phyloP scores from a whole-genome alignment of 2,888 invertebrate genomes.

The Steinernema carpocapsae region DNA sequence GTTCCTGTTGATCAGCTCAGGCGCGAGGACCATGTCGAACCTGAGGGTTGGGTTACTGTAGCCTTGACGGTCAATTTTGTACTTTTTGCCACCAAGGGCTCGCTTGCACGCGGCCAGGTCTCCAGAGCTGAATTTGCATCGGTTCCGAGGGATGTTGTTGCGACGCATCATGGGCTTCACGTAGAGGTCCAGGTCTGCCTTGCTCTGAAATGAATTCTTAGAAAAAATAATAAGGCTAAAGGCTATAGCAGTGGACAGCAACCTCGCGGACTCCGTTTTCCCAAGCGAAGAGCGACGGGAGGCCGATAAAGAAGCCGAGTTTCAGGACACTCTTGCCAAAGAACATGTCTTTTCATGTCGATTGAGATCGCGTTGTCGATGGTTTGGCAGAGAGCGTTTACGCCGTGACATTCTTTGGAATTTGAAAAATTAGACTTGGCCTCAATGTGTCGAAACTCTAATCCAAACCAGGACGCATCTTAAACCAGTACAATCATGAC shows the following conservation, averaged over 20 bases:
- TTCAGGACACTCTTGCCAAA: constrained; percentile 60
- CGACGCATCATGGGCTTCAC: constrained; percentile 56
- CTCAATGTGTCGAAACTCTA: too few relatives aligned
- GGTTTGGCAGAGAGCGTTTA: constrained; percentile 58
- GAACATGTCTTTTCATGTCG: constrained; percentile 62
- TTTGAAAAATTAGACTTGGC: too few relatives aligned
- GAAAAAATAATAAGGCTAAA: background rate
- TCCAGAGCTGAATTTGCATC: constrained; percentile 54
- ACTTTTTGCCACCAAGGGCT: constrained; percentile 54
- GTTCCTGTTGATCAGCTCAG: constrained; percentile 58
- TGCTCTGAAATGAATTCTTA: constrained; percentile 41
- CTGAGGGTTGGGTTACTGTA: too few relatives aligned
- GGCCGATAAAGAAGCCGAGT: constrained; percentile 63
- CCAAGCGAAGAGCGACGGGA: constrained; percentile 62
- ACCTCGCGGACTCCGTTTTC: constrained; percentile 60
- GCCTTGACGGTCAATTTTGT: too few relatives aligned
- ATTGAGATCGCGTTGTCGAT: constrained; percentile 60
- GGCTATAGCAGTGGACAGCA: constrained; percentile 47
- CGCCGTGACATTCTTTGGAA: constrained; percentile 64
- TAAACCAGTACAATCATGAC: too few relatives aligned
- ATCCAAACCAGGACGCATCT: too few relatives aligned
- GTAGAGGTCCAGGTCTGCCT: constrained; percentile 50
- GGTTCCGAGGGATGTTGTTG: constrained; percentile 59
- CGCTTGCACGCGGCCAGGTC: constrained; percentile 48
- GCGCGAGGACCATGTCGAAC: constrained; percentile 64